Conservation (phyloP, 2,113 vertebrate genomes). For the Craseonycteris thonglongyai region DNA sequence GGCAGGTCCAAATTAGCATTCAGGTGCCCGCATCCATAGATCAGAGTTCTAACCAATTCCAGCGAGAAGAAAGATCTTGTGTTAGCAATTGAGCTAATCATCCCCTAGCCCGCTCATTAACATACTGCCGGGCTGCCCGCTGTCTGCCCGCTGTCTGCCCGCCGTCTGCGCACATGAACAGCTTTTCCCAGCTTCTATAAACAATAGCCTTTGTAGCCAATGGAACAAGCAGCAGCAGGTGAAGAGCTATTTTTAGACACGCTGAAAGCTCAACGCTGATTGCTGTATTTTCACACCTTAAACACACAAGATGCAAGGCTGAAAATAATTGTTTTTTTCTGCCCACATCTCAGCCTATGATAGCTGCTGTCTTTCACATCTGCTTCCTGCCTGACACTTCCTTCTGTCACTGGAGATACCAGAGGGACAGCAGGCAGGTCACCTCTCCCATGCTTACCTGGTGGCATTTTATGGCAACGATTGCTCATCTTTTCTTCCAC, state of each 20-base stretch:
- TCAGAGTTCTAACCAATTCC: neutral
- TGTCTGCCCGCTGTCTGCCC: too few relatives aligned
- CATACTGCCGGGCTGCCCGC: neutral
- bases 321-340: neutral
- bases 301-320: neutral
- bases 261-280: neutral
- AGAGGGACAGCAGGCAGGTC: neutral
- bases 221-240: conserved; percentile 42
- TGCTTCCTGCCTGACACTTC: neutral
- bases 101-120: neutral
- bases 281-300: neutral
- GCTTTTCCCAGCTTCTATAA: conserved; percentile 39
- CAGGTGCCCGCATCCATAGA: neutral
- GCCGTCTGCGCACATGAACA: neutral
- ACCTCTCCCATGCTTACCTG: neutral
- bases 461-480: neutral
- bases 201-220: conserved; percentile 37
- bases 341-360: neutral
- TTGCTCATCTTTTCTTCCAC: neutral
- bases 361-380: neutral
- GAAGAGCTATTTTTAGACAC: conserved; percentile 59
- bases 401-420: neutral
- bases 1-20: neutral
- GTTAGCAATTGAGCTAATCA: neutral
- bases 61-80: conserved; percentile 19